Evolutionary conservation across 2,113 vertebrate species (phyloP).

Genomic region (Eulemur macaco): DNA sequence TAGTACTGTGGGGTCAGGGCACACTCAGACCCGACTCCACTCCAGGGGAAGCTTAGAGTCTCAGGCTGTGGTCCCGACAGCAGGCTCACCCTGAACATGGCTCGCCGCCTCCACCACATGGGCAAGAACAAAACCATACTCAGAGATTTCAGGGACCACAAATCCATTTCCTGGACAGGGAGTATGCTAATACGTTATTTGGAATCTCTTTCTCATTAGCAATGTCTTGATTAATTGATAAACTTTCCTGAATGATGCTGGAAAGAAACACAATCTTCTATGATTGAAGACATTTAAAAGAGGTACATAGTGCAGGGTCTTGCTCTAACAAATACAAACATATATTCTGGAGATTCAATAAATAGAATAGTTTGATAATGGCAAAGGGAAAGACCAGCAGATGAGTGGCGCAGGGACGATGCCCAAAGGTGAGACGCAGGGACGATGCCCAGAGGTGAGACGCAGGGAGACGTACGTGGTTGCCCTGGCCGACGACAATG

Average conservation of each 20-base stretch:
- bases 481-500: not conserved
- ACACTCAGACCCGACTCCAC: not conserved
- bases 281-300: not conserved
- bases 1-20: accelerated
- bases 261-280: not conserved
- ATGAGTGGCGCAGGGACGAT: not conserved
- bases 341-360: not conserved
- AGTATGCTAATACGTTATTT: not conserved
- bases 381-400: not conserved
- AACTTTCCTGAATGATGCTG: not conserved
- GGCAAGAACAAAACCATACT: not conserved
- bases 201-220: not conserved
- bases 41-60: not conserved
- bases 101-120: not conserved
- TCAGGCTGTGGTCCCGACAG: not conserved
- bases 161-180: not conserved
- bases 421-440: not conserved
- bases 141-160: not conserved
- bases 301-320: not conserved
- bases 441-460: not conserved
- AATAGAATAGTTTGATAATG: not conserved
- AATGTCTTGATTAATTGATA: not conserved
- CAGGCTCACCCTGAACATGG: too few relatives aligned
- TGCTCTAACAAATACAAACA: not conserved
- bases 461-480: not conserved